A percentile compares a stretch with the other conserved stretches of the same genome.
These are phyloP conservation scores for Orchesella flavescens DNA, from an alignment of 2,888 invertebrate genomes.

Conservation along the genomic window DNA sequence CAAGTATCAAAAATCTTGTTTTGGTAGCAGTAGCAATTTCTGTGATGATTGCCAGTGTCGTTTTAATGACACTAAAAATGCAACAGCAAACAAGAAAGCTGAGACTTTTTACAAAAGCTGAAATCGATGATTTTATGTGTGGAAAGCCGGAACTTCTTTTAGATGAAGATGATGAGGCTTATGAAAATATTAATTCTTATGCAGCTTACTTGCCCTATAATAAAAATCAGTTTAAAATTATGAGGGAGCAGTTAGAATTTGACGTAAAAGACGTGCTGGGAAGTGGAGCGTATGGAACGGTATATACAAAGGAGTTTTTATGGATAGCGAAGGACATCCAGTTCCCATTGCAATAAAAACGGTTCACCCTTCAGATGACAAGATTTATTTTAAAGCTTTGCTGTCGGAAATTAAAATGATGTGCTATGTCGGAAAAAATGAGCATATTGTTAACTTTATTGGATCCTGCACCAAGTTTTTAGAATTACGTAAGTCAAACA, in stretches of 20 bases:
- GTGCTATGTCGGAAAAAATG: constrained; percentile 60
- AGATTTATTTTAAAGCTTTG: constrained; percentile 56
- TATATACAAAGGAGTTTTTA: constrained; percentile 42
- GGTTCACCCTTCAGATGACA: constrained; percentile 49
- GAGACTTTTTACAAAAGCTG: constrained; percentile 43
- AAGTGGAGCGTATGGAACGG: constrained; percentile 56
- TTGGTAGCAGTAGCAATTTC: neutral
- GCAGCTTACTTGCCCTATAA: constrained; percentile 60
- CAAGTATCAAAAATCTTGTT: no score
- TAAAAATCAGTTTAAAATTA: constrained; percentile 48
- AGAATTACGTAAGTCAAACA: neutral
- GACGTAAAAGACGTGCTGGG: constrained; percentile 51
- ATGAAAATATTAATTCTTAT: constrained; percentile 51
- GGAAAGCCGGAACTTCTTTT: constrained; percentile 57
- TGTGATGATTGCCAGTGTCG: constrained; percentile 15
- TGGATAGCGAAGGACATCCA: no score
- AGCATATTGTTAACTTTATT: constrained; percentile 48
- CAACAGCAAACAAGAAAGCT: constrained; percentile 33
- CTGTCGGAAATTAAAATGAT: constrained; percentile 63
- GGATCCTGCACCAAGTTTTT: constrained; percentile 53
- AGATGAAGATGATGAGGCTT: constrained; percentile 30
- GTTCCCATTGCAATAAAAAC: constrained; percentile 58
- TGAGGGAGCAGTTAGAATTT: constrained; percentile 38
- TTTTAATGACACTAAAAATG: constrained; percentile 45
- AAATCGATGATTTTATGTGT: constrained; percentile 60